Percentiles rank a stretch among this genome's conserved stretches.
Evolutionary conservation across 2,888 invertebrate genomes (phyloP).

Genomic region (Ornithoptera alexandrae): DNA sequence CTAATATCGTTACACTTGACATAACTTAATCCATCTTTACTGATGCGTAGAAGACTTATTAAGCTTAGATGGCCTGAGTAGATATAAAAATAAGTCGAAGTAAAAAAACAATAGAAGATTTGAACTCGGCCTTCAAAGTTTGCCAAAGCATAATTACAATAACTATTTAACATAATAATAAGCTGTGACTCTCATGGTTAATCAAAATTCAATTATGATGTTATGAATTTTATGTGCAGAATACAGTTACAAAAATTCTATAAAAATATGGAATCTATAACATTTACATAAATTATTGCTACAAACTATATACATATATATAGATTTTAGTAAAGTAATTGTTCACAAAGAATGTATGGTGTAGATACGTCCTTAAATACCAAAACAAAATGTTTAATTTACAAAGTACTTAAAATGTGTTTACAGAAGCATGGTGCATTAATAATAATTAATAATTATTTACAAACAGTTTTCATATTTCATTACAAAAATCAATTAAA

Average conservation of each 20-base stretch:
- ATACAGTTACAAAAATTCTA: neutral
- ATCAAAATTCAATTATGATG: slow-evolving; percentile 10
- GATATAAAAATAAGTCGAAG: slow-evolving; percentile 5
- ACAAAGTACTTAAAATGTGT: neutral
- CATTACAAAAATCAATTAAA: too few species aligned
- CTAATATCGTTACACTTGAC: too few species aligned
- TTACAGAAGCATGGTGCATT: neutral
- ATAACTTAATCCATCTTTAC: too few species aligned
- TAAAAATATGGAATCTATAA: neutral
- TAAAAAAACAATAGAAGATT: slow-evolving; percentile 12
- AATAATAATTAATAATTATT: neutral
- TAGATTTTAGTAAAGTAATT: too few species aligned
- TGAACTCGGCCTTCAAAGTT: slow-evolving; percentile 24
- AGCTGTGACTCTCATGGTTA: slow-evolving; percentile 4
- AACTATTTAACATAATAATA: slow-evolving; percentile 29
- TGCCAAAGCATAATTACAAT: slow-evolving; percentile 27
- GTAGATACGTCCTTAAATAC: too few species aligned
- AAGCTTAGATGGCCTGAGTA: slow-evolving; percentile 1
- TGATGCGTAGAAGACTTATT: neutral
- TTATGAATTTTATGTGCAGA: neutral
- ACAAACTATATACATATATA: too few species aligned
- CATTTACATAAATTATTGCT: too few species aligned
- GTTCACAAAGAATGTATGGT: too few species aligned
- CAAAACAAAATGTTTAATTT: too few species aligned
- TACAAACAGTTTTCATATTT: too few species aligned